Evolutionary conservation across 2,888 invertebrate species (phyloP).

Genomic region (Tipula confusa): DNA sequence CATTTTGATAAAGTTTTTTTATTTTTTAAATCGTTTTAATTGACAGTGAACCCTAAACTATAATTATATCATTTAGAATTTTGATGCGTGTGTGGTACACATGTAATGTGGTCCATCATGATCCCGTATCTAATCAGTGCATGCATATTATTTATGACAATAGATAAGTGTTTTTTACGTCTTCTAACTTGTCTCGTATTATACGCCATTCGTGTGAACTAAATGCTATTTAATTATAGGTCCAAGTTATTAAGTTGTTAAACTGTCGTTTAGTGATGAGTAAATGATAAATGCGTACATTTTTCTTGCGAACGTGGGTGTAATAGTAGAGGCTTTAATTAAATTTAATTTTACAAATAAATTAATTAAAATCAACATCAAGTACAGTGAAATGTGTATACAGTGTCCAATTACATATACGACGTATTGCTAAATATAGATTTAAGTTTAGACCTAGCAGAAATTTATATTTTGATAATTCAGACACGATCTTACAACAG

Average conservation of each 20-base stretch:
- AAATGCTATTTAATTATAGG: constrained; percentile 3
- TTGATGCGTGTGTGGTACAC: background rate
- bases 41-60: constrained; percentile 25
- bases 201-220: background rate
- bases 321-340: background rate
- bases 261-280: background rate
- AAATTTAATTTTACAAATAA: background rate
- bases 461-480: too few species aligned
- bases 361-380: background rate
- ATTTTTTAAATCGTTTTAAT: background rate
- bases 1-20: background rate
- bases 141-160: background rate
- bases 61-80: background rate
- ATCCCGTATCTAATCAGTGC: background rate
- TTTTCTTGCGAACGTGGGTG: background rate
- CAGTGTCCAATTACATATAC: too few species aligned
- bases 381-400: too few species aligned
- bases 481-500: too few species aligned
- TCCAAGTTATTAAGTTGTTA: background rate
- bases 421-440: too few species aligned
- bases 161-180: background rate
- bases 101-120: background rate
- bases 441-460: too few species aligned
- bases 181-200: too few species aligned
- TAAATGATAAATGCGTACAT: background rate